phyloP scores from a whole-genome alignment of 1,140 invertebrate species.

The Drosophila quadrilineata region DNA sequence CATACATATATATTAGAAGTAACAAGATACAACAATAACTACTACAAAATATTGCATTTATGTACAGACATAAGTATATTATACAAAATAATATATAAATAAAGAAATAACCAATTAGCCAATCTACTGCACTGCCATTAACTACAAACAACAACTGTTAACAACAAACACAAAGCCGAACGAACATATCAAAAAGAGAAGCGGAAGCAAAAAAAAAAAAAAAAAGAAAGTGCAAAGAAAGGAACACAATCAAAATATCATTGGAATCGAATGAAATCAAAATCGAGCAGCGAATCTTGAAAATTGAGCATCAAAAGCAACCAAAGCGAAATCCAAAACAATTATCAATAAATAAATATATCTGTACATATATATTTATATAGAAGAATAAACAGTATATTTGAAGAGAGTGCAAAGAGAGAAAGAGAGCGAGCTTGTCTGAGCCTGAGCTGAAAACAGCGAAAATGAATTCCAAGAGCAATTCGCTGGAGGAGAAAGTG shows the following conservation, averaged over 20 bases:
- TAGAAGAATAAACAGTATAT: background rate
- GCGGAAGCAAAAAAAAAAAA: conserved; percentile 12
- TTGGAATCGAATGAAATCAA: conserved; percentile 9
- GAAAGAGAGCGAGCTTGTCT: background rate
- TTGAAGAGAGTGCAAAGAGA: conserved; percentile 10
- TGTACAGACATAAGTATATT: conserved; percentile 10
- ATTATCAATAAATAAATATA: background rate
- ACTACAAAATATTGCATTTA: conserved; percentile 40
- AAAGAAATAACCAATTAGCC: conserved; percentile 19
- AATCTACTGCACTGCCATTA: conserved; percentile 35
- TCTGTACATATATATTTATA: background rate
- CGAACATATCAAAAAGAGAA: conserved; percentile 23
- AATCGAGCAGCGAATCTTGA: conserved; percentile 21
- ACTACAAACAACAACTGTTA: conserved; percentile 2
- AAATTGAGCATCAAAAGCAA: conserved; percentile 20
- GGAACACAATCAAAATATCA: conserved; percentile 30
- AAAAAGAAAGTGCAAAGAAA: conserved; percentile 1
- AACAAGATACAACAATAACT: conserved; percentile 1
- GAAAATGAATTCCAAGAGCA: conserved; percentile 76
- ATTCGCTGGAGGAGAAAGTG: conserved; percentile 84
- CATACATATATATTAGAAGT: background rate
- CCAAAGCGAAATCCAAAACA: conserved; percentile 5
- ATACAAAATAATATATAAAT: background rate
- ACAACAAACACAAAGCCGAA: background rate
- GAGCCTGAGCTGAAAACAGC: background rate